phyloP scores from a whole-genome alignment of 1,140 invertebrate genomes.

The Tetragnatha versicolor region DNA sequence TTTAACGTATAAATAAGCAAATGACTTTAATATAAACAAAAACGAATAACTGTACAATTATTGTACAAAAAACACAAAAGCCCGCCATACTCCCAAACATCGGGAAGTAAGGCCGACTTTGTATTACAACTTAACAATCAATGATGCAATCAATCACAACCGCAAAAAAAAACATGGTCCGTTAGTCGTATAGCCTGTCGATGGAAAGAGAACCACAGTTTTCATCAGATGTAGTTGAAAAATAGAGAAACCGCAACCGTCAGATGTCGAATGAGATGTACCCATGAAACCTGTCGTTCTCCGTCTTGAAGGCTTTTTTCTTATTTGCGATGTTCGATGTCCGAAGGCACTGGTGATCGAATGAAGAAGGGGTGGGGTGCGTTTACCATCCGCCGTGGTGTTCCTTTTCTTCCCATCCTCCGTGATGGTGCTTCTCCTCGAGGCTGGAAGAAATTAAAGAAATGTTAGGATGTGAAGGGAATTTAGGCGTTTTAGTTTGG shows the following conservation, averaged over 20 bases:
- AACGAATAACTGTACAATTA: conserved; percentile 48
- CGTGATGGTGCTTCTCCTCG: conserved; percentile 45
- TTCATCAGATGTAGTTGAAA: not conserved
- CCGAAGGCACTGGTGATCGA: not conserved
- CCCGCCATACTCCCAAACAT: not conserved
- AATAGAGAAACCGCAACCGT: conserved; percentile 21
- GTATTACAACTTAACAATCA: conserved; percentile 35
- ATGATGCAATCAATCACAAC: conserved; percentile 29
- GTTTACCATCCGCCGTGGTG: conserved; percentile 30
- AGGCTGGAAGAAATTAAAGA: conserved; percentile 17
- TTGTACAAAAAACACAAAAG: conserved; percentile 42
- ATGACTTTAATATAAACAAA: conserved; percentile 52
- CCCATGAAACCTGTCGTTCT: conserved; percentile 19
- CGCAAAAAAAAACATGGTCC: conserved; percentile 16
- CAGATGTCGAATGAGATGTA: conserved; percentile 33
- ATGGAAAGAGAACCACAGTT: not conserved
- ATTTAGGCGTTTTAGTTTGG: no score
- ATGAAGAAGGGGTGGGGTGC: not conserved
- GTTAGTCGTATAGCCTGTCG: conserved; percentile 16
- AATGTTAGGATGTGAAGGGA: no score
- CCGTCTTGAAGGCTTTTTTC: not conserved
- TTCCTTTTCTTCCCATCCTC: conserved; percentile 25
- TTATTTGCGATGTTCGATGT: not conserved
- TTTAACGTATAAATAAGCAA: conserved; percentile 51
- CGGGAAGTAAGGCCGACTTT: not conserved